Evolutionary conservation across 2,888 invertebrate species (phyloP), one percentile per base, ranked within the genome.

Genomic region (Drosophila sordidula): DNA sequence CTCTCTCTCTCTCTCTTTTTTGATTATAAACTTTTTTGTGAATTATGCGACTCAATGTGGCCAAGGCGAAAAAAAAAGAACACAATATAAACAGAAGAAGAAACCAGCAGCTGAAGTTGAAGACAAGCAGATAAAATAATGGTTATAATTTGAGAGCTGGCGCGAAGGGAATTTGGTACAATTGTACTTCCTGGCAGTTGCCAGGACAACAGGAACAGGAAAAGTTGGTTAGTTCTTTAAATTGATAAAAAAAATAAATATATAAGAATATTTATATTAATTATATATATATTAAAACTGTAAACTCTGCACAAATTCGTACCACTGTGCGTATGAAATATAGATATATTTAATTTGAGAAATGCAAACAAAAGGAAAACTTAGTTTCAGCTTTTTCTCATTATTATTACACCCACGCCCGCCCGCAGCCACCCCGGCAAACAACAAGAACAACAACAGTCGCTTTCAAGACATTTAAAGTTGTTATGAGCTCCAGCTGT

Each of bases 111-210:
- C 57, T 54, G 47, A 65, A 56, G 41, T 55, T 44, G 47, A 39
- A 42, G 22, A 47, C 25, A 57, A 61, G 80, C 58, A 62, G 55
- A 83, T 78, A 70, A 78, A 72, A 70, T 81, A 78, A 78, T 70
- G 58, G 42, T 44, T 47, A 69, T 49, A 16, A 32, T 41, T 49
- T 25, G 65, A 45, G 36, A 8, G 45, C 12, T 18, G 18, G 56
- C 42, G 58, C 57, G 54, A 49, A 18, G 18, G 18, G 18, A 18
- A 2, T 18, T 57, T 42, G 47, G 52, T 59, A 69, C 84, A 87
- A 86, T 82, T 82, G 82, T 75, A 83, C 70, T 83, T 72, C 39
- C 45, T 52, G 85, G 61, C 86, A 72, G 79, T 85, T 78, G 73
- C 46, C 22, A 59, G 58, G 69, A 49, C 86, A 87, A 80, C 70